Conservation (phyloP, 64 coral and sea anemone species). For the Actinia tenebrosa region DNA sequence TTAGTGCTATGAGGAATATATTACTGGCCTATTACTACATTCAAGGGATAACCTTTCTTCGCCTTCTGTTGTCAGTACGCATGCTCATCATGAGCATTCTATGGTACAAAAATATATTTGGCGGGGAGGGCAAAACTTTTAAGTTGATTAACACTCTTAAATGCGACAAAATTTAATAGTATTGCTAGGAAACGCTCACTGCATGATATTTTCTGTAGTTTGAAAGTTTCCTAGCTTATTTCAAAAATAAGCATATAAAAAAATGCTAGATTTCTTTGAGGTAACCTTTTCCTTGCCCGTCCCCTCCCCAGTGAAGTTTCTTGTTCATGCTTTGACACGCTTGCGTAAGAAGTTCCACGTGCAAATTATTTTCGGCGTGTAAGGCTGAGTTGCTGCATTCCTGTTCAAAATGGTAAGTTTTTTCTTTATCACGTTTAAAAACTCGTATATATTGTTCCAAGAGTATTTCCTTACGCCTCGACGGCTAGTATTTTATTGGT, state of each 20-base stretch:
- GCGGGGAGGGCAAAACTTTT: not conserved
- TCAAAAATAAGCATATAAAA: not conserved
- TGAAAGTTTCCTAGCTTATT: not conserved
- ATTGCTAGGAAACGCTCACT: not conserved
- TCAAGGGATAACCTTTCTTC: not conserved
- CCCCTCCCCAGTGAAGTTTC: not conserved
- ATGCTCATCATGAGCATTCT: not conserved
- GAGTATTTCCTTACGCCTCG: not conserved
- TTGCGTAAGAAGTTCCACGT: conserved; percentile 21
- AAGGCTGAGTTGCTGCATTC: not conserved
- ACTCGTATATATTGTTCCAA: not conserved
- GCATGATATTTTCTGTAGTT: not conserved
- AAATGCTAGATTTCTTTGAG: not conserved
- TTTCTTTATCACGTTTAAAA: not conserved
- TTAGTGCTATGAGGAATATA: not conserved
- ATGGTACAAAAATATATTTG: not conserved
- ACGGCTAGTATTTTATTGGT: not conserved
- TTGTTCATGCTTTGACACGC: not conserved
- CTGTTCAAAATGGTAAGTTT: conserved; percentile 18
- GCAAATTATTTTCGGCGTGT: conserved; percentile 16
- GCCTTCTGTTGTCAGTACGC: not conserved
- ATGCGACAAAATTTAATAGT: not conserved
- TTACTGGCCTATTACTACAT: not conserved
- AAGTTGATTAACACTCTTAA: not conserved
- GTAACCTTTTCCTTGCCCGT: not conserved